A percentile compares a stretch with the other conserved stretches of the same genome.
Conservation (phyloP, 2,888 invertebrate species). For the Erynnis tages region DNA sequence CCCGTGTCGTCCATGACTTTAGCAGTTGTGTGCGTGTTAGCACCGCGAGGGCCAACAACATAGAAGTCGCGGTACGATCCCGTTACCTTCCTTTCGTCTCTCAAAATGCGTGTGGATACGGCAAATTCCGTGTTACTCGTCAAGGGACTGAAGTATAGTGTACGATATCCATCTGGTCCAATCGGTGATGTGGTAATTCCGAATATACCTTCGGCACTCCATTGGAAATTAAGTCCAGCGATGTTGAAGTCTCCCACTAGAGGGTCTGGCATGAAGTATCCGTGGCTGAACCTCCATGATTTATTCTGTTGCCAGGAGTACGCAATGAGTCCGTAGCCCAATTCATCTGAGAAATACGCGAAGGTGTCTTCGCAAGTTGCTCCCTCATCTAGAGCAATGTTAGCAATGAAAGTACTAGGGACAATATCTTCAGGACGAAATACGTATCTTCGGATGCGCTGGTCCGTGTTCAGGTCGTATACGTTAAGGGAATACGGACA, state of each 20-base stretch:
- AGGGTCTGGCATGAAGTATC: slow-evolving; percentile 91
- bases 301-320: slow-evolving; percentile 89
- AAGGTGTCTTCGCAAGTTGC: slow-evolving; percentile 87
- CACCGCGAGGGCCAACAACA: slow-evolving; percentile 84
- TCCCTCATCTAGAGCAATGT: slow-evolving; percentile 90
- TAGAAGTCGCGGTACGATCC: slow-evolving; percentile 88
- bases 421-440: slow-evolving; percentile 88
- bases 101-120: slow-evolving; percentile 87
- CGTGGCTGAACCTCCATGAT: slow-evolving; percentile 90
- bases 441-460: slow-evolving; percentile 85
- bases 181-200: slow-evolving; percentile 87
- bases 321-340: slow-evolving; percentile 90
- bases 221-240: slow-evolving; percentile 91
- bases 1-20: slow-evolving; percentile 89
- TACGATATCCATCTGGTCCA: slow-evolving; percentile 85
- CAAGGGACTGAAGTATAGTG: slow-evolving; percentile 89
- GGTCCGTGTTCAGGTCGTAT: slow-evolving; percentile 88
- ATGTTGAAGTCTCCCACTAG: slow-evolving; percentile 89
- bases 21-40: slow-evolving; percentile 86
- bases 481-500: slow-evolving; percentile 91
- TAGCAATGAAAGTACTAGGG: slow-evolving; percentile 91
- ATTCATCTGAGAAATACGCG: slow-evolving; percentile 91
- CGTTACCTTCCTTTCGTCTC: slow-evolving; percentile 84
- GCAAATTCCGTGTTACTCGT: slow-evolving; percentile 90
- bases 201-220: slow-evolving; percentile 91